Base-by-base conservation (phyloP, 2,113 vertebrate species). In the Gnathonemus longibarbis region DNA sequence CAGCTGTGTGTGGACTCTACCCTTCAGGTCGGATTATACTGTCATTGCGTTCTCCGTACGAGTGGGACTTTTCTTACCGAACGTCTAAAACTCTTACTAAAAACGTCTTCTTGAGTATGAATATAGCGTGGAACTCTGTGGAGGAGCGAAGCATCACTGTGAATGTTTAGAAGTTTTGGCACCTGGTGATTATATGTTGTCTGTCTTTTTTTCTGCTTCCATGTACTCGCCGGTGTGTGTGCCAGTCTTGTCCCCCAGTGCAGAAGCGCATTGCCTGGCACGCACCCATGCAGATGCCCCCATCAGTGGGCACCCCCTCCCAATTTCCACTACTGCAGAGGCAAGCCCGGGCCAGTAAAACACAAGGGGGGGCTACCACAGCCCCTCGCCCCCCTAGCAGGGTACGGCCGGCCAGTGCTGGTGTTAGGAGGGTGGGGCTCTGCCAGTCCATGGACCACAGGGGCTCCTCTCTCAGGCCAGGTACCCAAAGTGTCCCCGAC, bases 1-100 rank as follows among this genome's bases (percentile, higher is more conserved):
- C 85, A 96, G 90, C 94, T 97, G 56, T 56, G 93, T 85, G 45
- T 96, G 3, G 96, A 95, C 11, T 94, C 88, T 56, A 77, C 84
- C 3, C 62, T 93, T 15, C 93, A 56, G 92, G 94, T 94, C 92
- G 80, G 45, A 50, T 48, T 80, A 39, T 42, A 19, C 74, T 80
- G 31, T 80, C 27, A 31, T 70, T 70, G 62, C 62, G 0, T 70
- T 31, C 74, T 42, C 15, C 13, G 74, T 19, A 80, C 35, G 35
- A 80, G 39, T 48, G 39, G 21, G 80, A 45, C 31, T 15, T 46
- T 42, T 48, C 19, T 24, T 45, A 21, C 39, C 39, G 77, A 62
- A 62, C 24, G 58, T 62, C 58, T 74, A 39, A 39, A 77, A 77
- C 35, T 27, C 66, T 35, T 74, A 74, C 31, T 74, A 3, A 35